Base-by-base conservation (phyloP, 2,888 invertebrate genomes). In the Byasa hedistus region DNA sequence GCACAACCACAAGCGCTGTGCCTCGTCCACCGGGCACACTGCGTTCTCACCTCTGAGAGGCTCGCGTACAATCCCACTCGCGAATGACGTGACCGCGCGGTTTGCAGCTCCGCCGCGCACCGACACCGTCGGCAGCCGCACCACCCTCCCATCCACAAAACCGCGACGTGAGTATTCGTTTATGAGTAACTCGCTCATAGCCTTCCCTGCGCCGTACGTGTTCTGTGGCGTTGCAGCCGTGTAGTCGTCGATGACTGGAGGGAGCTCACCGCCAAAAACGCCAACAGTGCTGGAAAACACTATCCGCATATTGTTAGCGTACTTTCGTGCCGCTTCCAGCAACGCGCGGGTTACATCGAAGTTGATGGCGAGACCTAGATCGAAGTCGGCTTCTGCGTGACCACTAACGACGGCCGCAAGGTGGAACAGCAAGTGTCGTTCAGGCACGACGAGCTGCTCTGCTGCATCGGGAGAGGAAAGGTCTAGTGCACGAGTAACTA, bases 361-460 rank as follows among this genome's bases (percentile, higher is more conserved):
- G 70, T 91, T 91, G 3, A 86, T 85, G 63, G 77, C 78, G 59
- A 88, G 69, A 1, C 90, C 91, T 5, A 85, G 76, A 15, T 90
- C 87, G 65, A 89, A 86, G 68, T 90, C 84, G 0, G 72, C 74
- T 76, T 91, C 91, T 15, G 90, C 87, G 57, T 82, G 81, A 0
- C 91, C 90, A 68, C 89, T 90, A 32, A 91, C 89, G 12, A 87
- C 75, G 22, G 91, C 90, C 2, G 90, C 90, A 2, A 91, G 77
- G 68, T 91, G 91, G 69, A 88, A 85, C 21, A 89, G 60, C 15
- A 83, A 76, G 63, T 79, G 79, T 52, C 77, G 76, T 22, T 76
- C 74, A n/a, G 73, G 21, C 7, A 75, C 71, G 10, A 87, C 72
- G 1, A 86, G 75, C 0, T 60, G 66, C 2, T 76, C 78, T 3